A percentile compares a stretch with the other conserved stretches of the same genome.
These are phyloP conservation scores for Mantis religiosa DNA, from an alignment of 2,888 invertebrate species.

Conservation along the genomic window DNA sequence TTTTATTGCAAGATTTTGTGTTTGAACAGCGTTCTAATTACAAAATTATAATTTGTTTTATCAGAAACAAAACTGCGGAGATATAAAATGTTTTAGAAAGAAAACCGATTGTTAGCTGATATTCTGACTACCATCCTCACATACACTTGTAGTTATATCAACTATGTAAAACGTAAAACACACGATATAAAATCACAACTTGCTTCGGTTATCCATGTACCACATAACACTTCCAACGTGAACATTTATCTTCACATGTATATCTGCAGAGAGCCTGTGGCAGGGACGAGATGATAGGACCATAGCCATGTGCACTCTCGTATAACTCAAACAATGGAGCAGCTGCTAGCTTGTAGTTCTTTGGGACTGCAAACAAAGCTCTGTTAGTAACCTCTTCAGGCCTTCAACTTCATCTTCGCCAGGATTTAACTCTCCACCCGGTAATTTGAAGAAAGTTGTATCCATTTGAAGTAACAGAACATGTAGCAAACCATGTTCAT, in stretches of 20 bases:
- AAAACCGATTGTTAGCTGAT: not conserved
- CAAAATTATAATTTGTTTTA: not conserved
- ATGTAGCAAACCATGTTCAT: slow-evolving; percentile 97
- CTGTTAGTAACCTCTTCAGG: slow-evolving; percentile 83
- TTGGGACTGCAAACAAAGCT: slow-evolving; percentile 96
- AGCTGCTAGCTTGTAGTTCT: slow-evolving; percentile 98
- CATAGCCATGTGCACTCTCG: slow-evolving; percentile 98
- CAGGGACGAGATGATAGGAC: slow-evolving; percentile 95
- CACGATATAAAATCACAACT: not conserved
- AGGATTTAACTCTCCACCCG: slow-evolving; percentile 94
- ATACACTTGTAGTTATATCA: not conserved
- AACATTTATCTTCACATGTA: not conserved
- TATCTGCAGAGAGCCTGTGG: slow-evolving; percentile 93
- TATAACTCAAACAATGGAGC: slow-evolving; percentile 98
- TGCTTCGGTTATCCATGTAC: not conserved
- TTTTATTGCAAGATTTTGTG: not conserved
- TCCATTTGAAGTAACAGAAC: slow-evolving; percentile 94
- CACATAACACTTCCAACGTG: not conserved
- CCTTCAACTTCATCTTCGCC: slow-evolving; percentile 98
- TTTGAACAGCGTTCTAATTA: not conserved
- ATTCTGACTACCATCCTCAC: not conserved
- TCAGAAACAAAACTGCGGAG: not conserved
- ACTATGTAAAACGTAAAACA: not conserved
- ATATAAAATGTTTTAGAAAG: not conserved
- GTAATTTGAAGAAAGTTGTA: slow-evolving; percentile 98